Percentiles rank a stretch among this genome's conserved stretches.
phyloP scores from a whole-genome alignment of 2,113 vertebrate species.

The Nibea coibor region DNA sequence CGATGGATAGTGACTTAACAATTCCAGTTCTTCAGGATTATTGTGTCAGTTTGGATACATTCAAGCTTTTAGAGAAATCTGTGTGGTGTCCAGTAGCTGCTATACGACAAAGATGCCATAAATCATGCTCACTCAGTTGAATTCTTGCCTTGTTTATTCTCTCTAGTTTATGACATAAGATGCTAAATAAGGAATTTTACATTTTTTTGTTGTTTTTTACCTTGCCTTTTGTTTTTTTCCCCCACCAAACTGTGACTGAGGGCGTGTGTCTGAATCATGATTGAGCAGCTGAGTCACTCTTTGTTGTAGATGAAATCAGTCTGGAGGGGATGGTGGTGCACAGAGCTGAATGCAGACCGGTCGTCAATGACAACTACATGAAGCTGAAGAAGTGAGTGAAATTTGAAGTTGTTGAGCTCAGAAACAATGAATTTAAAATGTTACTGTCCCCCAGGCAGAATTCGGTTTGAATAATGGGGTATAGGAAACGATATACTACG shows the following conservation, averaged over 20 bases:
- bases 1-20: not conserved
- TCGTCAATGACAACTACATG: constrained; percentile 79
- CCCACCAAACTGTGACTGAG: not conserved
- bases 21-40: no score
- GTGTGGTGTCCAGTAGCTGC: not conserved
- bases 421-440: not conserved
- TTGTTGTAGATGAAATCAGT: constrained; percentile 71
- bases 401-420: not conserved
- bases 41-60: not conserved
- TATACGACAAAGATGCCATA: no score
- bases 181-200: not conserved
- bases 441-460: not conserved
- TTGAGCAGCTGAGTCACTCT: constrained; percentile 55
- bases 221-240: not conserved
- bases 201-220: not conserved
- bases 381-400: constrained; percentile 80
- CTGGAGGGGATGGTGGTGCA: constrained; percentile 80
- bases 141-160: no score
- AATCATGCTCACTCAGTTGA: no score
- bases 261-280: constrained; percentile 39
- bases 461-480: not conserved
- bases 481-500: not conserved
- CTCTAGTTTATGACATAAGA: not conserved
- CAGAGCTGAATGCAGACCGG: constrained; percentile 78
- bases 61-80: not conserved